phyloP scores from a whole-genome alignment of 2,797 vertebrate genomes.

The Heteromormyrus szaboi region DNA sequence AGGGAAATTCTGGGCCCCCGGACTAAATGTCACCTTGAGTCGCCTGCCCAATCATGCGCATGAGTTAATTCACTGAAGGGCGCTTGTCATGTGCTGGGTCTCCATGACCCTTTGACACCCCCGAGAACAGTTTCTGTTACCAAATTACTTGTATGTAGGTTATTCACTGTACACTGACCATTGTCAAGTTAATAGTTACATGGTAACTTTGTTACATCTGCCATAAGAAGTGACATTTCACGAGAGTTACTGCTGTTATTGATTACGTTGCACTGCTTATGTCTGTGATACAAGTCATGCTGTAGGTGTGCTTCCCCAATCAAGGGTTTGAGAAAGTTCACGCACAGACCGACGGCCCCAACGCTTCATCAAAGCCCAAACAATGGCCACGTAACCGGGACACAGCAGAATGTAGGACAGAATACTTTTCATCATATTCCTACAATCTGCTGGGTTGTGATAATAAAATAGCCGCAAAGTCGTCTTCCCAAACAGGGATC shows the following conservation, averaged over 20 bases:
- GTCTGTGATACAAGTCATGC: background rate
- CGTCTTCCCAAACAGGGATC: background rate
- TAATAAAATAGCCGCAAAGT: background rate
- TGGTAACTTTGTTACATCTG: background rate
- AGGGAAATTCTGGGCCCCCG: background rate
- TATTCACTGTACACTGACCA: background rate
- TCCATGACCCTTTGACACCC: background rate
- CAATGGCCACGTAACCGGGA: background rate
- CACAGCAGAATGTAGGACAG: background rate
- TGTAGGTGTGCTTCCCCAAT: background rate
- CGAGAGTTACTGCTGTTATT: background rate
- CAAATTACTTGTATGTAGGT: background rate
- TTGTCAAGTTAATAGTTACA: background rate
- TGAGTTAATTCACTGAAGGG: background rate
- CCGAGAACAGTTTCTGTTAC: background rate
- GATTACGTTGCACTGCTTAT: background rate
- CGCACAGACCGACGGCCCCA: background rate
- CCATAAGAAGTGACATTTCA: background rate
- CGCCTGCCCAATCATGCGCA: background rate
- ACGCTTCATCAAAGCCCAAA: background rate
- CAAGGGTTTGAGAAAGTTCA: background rate
- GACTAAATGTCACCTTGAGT: background rate
- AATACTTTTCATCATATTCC: background rate
- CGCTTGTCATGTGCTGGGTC: background rate
- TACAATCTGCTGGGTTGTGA: background rate